These are phyloP conservation scores for Conus canariensis DNA, from an alignment of 2,888 invertebrate genomes.

Conservation along the genomic window DNA sequence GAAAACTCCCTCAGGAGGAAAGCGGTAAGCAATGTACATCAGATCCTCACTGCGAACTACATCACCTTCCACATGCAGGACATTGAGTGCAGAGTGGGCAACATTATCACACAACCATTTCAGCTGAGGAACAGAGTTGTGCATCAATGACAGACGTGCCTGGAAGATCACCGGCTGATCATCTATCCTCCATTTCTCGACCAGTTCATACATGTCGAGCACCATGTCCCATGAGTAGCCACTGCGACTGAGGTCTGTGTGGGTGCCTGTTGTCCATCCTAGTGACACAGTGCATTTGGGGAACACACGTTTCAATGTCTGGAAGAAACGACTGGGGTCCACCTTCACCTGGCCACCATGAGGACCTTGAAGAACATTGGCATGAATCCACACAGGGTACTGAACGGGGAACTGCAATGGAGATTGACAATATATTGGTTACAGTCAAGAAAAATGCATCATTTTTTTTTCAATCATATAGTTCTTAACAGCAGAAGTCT, in stretches of 20 bases:
- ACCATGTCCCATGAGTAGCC: slow-evolving; percentile 74
- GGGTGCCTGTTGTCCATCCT: slow-evolving; percentile 75
- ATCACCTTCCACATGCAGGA: slow-evolving; percentile 62
- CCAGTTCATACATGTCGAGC: slow-evolving; percentile 72
- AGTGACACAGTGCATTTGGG: slow-evolving; percentile 73
- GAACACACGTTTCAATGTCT: slow-evolving; percentile 65
- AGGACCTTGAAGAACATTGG: slow-evolving; percentile 72
- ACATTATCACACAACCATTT: slow-evolving; percentile 74
- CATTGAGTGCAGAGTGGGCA: slow-evolving; percentile 64
- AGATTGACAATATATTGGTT: neutral
- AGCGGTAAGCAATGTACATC: slow-evolving; percentile 69
- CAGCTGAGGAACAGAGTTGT: slow-evolving; percentile 71
- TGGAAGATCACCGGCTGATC: slow-evolving; percentile 70
- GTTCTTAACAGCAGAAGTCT: too few relatives aligned
- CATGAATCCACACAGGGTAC: slow-evolving; percentile 75
- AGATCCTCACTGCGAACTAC: slow-evolving; percentile 57
- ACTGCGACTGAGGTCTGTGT: slow-evolving; percentile 68
- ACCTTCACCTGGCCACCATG: slow-evolving; percentile 60
- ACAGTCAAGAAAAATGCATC: neutral
- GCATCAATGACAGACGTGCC: slow-evolving; percentile 67
- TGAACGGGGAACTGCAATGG: slow-evolving; percentile 60
- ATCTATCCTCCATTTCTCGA: slow-evolving; percentile 60
- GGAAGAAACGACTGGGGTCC: slow-evolving; percentile 67
- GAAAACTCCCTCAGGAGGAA: slow-evolving; percentile 65
- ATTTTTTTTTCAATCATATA: too few relatives aligned